Base-by-base conservation (phyloP, 2,888 invertebrate genomes). In the Sarcophaga rosellei region DNA sequence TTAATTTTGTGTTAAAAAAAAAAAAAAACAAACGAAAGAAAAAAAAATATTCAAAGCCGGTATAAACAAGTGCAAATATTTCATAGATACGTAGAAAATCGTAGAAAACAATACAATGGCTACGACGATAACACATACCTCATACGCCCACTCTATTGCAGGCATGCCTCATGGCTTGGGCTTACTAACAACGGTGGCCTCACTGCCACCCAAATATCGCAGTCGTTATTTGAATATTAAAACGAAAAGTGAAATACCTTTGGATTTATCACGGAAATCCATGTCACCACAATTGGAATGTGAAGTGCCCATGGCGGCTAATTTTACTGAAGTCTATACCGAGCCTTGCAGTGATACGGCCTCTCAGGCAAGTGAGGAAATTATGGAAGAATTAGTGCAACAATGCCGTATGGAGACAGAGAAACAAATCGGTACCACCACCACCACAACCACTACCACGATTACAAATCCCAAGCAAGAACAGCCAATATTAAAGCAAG, bases 181-280 rank as follows among this genome's bases (percentile, higher is more conserved):
- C 0, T 89, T 93, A 84, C 89, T 93, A 85, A 93, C 93, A 80
- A 93, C 93, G 5, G 93, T 93, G 84, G 92, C 92, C 72, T 92
- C 93, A 73, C 87, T 93, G 88, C 93, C 93, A 70, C 92, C 92
- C 66, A 93, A 93, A 89, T 93, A 93, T 89, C 93, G 93, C 89
- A 93, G 93, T 83, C 93, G 93, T 69, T 93, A 93, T 88, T 89
- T 93, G 85, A 92, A 91, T 88, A 89, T 92, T 35, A 92, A 92
- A 88, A 91, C 92, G 68, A 91, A 92, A 87, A 89, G 91, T 88
- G 93, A 93, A 89, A 93, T 90, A 86, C 97, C 97, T 10, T 93
- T 97, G 89, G 97, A 97, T 92, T 93, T 97, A 84, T 96, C 97
- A 25, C 93, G 97, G 35, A 97, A 97, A 87, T 92, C 90, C 62